Evolutionary conservation across 2,888 invertebrate genomes (phyloP).

Genomic region (Parochlus steinenii): DNA sequence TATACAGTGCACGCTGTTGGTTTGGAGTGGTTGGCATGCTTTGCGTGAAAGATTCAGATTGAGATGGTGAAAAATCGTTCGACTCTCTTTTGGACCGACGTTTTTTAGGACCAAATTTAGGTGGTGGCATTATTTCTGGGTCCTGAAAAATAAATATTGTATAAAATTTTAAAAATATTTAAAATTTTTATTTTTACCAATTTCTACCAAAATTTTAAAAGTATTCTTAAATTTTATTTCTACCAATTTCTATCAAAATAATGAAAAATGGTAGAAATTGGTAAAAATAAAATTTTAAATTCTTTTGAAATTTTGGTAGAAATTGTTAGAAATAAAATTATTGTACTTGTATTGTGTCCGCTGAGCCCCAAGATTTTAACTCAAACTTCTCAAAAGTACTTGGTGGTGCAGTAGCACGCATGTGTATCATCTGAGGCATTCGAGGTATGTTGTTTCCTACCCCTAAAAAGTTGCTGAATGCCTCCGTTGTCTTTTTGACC

Average conservation of each 20-base stretch:
- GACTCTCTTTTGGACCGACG: slow-evolving; percentile 46
- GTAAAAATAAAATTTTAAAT: background rate
- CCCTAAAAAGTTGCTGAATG: slow-evolving; percentile 78
- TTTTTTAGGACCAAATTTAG: slow-evolving; percentile 46
- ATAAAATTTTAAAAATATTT: slow-evolving; percentile 6
- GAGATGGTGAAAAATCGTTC: slow-evolving; percentile 23
- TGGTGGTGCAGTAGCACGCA: slow-evolving; percentile 22
- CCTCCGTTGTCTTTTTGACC: slow-evolving; percentile 84
- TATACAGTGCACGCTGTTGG: slow-evolving; percentile 36
- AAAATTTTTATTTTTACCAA: background rate
- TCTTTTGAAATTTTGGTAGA: background rate
- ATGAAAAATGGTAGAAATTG: no score
- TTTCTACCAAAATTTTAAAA: background rate
- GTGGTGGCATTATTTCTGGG: slow-evolving; percentile 46
- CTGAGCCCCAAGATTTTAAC: slow-evolving; percentile 80
- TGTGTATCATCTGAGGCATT: slow-evolving; percentile 33
- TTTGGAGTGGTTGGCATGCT: slow-evolving; percentile 55
- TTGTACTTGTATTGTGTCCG: slow-evolving; percentile 65
- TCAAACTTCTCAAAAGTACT: slow-evolving; percentile 43
- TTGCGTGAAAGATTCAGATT: slow-evolving; percentile 32
- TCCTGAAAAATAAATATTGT: slow-evolving; percentile 8
- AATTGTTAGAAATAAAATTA: no score
- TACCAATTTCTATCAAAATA: slow-evolving; percentile 7
- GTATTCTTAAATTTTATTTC: background rate
- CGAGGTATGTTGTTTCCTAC: slow-evolving; percentile 36